A percentile compares a stretch with the other conserved stretches of the same genome.
Conservation (phyloP, 1,140 invertebrate genomes). For the Drepana arcuata region DNA sequence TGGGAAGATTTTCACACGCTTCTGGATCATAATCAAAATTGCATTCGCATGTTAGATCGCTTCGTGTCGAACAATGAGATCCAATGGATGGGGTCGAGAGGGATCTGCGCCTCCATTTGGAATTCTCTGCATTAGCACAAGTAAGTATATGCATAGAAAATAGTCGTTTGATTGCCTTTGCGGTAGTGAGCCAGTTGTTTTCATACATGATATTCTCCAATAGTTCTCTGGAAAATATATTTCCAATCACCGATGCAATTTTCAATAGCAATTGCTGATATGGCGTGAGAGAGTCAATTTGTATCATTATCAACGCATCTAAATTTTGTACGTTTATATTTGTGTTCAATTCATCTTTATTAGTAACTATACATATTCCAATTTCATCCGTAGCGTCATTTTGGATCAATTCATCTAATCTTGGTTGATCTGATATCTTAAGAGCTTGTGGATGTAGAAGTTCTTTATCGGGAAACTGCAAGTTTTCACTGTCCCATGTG, state of each 20-base stretch:
- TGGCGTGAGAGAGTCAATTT: constrained; percentile 67
- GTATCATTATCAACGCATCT: constrained; percentile 66
- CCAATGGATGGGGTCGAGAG: constrained; percentile 16
- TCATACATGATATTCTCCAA: constrained; percentile 67
- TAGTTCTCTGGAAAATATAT: constrained; percentile 58
- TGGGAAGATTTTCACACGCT: constrained; percentile 42
- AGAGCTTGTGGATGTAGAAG: constrained; percentile 42
- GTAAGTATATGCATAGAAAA: constrained; percentile 48
- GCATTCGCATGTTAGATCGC: constrained; percentile 44
- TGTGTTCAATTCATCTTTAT: constrained; percentile 42
- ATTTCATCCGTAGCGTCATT: constrained; percentile 33
- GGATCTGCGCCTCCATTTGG: constrained; percentile 18
- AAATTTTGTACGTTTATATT: constrained; percentile 54
- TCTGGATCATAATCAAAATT: constrained; percentile 47
- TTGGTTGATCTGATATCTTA: constrained; percentile 29
- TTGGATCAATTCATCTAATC: constrained; percentile 29
- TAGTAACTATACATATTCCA: constrained; percentile 39
- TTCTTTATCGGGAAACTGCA: constrained; percentile 37
- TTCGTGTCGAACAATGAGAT: constrained; percentile 16
- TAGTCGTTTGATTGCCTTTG: constrained; percentile 57
- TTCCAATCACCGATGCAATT: constrained; percentile 68
- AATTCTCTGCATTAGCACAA: constrained; percentile 42
- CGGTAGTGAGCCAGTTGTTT: constrained; percentile 48
- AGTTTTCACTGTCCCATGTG: constrained; percentile 26
- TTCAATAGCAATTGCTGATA: constrained; percentile 70